Conservation (phyloP, 2,113 vertebrate species). For the Eretmochelys imbricata region DNA sequence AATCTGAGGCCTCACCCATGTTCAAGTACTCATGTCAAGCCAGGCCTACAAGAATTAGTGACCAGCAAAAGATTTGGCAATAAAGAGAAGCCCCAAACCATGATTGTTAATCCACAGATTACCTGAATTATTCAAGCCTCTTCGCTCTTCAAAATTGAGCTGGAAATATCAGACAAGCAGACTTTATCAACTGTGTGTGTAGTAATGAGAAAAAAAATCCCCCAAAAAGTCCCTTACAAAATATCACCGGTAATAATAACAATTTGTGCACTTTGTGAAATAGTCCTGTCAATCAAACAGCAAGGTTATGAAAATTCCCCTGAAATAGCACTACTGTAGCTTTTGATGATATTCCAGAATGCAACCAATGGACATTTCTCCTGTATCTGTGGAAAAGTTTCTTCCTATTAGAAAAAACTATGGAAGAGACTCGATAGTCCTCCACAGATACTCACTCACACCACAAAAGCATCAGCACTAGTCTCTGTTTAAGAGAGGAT, state of each 20-base stretch:
- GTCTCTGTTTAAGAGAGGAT: not conserved
- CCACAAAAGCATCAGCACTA: not conserved
- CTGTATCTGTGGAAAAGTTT: not conserved
- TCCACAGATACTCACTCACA: not conserved
- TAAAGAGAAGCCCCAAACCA: conserved; percentile 44
- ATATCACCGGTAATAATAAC: conserved; percentile 28
- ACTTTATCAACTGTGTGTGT: conserved; percentile 24
- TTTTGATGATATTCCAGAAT: not conserved
- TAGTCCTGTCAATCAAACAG: conserved; percentile 21
- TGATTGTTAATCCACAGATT: conserved; percentile 51
- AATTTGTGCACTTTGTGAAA: conserved; percentile 1
- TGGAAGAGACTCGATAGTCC: not conserved
- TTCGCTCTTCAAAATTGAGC: conserved; percentile 48
- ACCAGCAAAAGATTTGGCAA: conserved; percentile 27
- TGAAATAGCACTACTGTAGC: not conserved
- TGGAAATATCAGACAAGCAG: conserved; percentile 41
- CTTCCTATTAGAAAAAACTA: not conserved
- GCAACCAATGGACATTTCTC: not conserved
- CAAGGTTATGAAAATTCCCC: conserved; percentile 4
- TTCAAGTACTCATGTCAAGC: too few relatives aligned
- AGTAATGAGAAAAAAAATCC: conserved; percentile 52
- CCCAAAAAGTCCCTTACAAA: conserved; percentile 42
- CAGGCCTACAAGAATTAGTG: not conserved
- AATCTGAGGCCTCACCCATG: too few relatives aligned
- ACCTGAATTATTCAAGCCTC: conserved; percentile 66